Base-by-base conservation (phyloP, 1,140 invertebrate genomes). In the Ceratosolen solmsi region DNA sequence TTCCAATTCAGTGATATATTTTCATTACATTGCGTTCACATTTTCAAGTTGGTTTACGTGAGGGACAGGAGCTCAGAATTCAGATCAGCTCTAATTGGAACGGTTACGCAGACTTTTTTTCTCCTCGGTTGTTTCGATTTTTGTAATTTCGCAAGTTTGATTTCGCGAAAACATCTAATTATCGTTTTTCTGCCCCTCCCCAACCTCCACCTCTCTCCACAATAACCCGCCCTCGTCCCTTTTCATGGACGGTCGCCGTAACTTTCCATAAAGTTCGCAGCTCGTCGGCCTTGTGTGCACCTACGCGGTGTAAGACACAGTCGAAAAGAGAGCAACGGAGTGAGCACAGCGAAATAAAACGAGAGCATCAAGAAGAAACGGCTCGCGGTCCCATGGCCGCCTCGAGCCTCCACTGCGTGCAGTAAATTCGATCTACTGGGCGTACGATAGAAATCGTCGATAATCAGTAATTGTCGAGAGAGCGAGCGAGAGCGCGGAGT, bases 361-460 rank as follows among this genome's bases (percentile, higher is more conserved):
- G 49, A 56, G 38, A 30, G 20, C 8, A 70, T 46, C 17, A 65
- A 82, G 73, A 78, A 27, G 41, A 74, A 60, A 41, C 22, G 25
- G 70, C 11, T 33, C 13, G 27, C 41, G 70, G 81, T 79, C 70
- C 38, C 70, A 73, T 63, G 79, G 56, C 54, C 25, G 71, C 25
- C 11, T 51, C 15, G 27, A 25, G 58, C 15, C 51, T 33, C 20
- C 20, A 46, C 79, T 86, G 86, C 86, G 86, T 86, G 86, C 86
- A 85, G 85, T 63, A 84, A 86, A 85, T 85, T 86, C 79, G 84
- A 83, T 75, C 80, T 84, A 82, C 82, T 83, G 74, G 70, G 80
- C 79, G 60, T 74, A 74, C 83, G 82, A 85, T 86, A 86, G 86
- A 79, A 86, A 85, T 85, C 82, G 84, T 84, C 83, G 84, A 86